Conservation (phyloP, 1,140 invertebrate genomes). For the Ips typographus region DNA sequence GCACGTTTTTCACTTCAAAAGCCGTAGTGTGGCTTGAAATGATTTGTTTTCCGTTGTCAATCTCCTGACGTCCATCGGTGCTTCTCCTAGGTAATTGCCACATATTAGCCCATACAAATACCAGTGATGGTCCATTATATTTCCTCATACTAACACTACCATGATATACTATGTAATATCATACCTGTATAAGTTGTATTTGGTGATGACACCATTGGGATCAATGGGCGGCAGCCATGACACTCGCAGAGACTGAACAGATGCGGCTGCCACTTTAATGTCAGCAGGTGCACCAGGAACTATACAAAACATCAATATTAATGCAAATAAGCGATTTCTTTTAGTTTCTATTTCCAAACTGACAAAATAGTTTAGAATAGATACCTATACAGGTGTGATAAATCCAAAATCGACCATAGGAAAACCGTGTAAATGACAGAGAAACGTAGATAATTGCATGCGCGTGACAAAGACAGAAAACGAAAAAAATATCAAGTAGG, state of each 20-base stretch:
- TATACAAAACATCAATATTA: constrained; percentile 45
- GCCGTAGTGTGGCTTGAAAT: constrained; percentile 63
- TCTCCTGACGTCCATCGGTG: constrained; percentile 66
- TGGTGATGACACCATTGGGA: constrained; percentile 77
- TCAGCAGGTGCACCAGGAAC: constrained; percentile 78
- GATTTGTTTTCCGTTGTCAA: constrained; percentile 68
- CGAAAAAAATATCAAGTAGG: too few relatives aligned
- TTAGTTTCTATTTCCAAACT: neutral
- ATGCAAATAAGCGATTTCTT: too few relatives aligned
- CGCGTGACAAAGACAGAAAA: too few relatives aligned
- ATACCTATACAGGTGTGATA: too few relatives aligned
- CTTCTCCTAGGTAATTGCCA: constrained; percentile 50
- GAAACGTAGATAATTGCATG: too few relatives aligned
- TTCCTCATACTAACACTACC: neutral
- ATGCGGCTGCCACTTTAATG: constrained; percentile 78
- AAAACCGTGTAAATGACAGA: too few relatives aligned
- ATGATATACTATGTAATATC: neutral
- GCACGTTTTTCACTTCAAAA: constrained; percentile 68
- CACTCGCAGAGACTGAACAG: constrained; percentile 72
- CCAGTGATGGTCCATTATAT: neutral
- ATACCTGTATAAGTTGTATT: constrained; percentile 75
- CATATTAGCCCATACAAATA: neutral
- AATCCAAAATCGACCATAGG: too few relatives aligned
- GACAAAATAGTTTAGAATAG: too few relatives aligned
- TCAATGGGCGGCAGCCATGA: constrained; percentile 77